A percentile compares a stretch with the other conserved stretches of the same genome.
phyloP scores from a whole-genome alignment of 2,888 invertebrate species.

The Drosophila affinis region DNA sequence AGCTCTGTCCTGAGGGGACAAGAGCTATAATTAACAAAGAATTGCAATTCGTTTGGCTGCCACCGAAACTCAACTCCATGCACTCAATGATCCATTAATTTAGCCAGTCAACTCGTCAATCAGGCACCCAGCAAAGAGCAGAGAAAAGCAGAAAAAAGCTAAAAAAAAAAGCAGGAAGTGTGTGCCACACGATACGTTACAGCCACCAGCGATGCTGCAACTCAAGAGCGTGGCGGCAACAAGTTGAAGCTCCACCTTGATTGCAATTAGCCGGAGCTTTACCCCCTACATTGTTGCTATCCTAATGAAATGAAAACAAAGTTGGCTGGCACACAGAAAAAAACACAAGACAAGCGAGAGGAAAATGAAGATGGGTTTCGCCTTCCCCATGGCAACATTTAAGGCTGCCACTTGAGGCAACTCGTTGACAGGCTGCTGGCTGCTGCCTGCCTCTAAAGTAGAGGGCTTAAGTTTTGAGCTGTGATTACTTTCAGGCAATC shows the following conservation, averaged over 20 bases:
- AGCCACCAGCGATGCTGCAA: not conserved
- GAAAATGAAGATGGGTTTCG: constrained; percentile 33
- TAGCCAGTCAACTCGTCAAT: constrained; percentile 59
- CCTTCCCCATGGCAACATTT: constrained; percentile 14
- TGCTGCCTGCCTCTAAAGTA: constrained; percentile 25
- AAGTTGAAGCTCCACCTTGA: constrained; percentile 74
- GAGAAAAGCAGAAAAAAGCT: not conserved
- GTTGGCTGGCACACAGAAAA: constrained; percentile 6
- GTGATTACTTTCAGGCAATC: constrained; percentile 7
- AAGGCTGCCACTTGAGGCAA: constrained; percentile 12
- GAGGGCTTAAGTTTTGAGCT: constrained; percentile 35
- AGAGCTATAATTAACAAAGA: constrained; percentile 14
- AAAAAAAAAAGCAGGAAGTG: constrained; percentile 4
- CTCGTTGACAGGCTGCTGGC: constrained; percentile 18
- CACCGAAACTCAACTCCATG: constrained; percentile 13
- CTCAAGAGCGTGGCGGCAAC: constrained; percentile 49
- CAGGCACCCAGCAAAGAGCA: constrained; percentile 42
- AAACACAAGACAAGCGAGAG: not conserved
- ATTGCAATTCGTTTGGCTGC: constrained; percentile 11
- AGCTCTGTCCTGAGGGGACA: not conserved
- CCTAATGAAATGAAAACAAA: constrained; percentile 76
- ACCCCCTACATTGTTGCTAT: constrained; percentile 67
- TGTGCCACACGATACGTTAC: constrained; percentile 24
- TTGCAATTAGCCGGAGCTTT: constrained; percentile 74
- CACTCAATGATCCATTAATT: constrained; percentile 52